Base-by-base conservation (phyloP, 2,797 vertebrate species). In the Mycteria americana region DNA sequence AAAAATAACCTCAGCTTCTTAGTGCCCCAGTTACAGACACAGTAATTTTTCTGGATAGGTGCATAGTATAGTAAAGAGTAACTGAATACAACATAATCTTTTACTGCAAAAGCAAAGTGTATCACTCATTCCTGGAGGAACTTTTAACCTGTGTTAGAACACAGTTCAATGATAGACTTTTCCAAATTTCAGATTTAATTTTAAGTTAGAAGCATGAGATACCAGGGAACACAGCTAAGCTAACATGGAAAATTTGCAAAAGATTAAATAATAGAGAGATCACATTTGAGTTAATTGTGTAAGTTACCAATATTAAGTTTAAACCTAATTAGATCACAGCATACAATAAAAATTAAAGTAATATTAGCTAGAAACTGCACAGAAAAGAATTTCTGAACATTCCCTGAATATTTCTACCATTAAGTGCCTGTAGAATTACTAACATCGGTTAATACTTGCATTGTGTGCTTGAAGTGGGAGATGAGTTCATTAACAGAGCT, bases 401-500 rank as follows among this genome's bases (percentile, higher is more conserved):
- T 63, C 74, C 9, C 25, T 45, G 16, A 41, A 19, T 53, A 18
- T 17, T 83, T 69, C 18, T 57, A 23, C 14, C 0, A 0, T 54
- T 4, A 59, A 30, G 2, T 48, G 3, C 14, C 12, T 67, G 5
- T 41, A 45, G 21, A 77, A 81, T 62, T 62, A 39, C 2, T 54
- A 25, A 31, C 14, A 59, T 23, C 4, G 5, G 5, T 60, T 60
- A 90, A 65, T 15, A 56, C 1, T 73, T 76, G 8, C 8, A 46
- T 30, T 60, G 13, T 84, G 8, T n/a, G 7, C 6, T 45, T 70
- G 35, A 78, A 85, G 6, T 51, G 10, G 10, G 18, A 84, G 23
- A 21, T 7, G 2, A n/a, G 19, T 37, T 84, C 12, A 62, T 46
- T 63, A 33, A 60, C 7, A 63, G 15, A 83, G 13, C 6, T 85